Percentiles rank a stretch among this genome's conserved stretches.
Conservation (phyloP, 2,888 invertebrate genomes). For the Nycteola revayana region DNA sequence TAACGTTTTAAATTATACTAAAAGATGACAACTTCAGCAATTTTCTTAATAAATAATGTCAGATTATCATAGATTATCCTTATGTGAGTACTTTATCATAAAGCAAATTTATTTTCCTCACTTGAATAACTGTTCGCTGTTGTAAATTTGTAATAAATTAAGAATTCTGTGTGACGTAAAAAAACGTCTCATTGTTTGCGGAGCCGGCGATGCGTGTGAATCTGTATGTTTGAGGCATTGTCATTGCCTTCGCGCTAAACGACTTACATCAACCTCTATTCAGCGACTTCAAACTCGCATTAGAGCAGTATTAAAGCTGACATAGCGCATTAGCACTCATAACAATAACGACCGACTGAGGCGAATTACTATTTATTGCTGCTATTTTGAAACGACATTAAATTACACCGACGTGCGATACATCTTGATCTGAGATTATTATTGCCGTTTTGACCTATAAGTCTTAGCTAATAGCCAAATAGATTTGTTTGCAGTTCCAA, state of each 20-base stretch:
- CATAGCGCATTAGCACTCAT: conserved; percentile 54
- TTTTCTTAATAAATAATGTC: no score
- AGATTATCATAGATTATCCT: no score
- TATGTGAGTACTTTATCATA: conserved; percentile 38
- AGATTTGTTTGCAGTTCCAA: conserved; percentile 36
- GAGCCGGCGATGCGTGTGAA: conserved; percentile 61
- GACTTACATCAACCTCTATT: conserved; percentile 46
- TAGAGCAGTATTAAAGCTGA: conserved; percentile 51
- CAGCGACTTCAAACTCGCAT: conserved; percentile 40
- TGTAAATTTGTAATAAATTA: conserved; percentile 54
- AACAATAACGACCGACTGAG: conserved; percentile 49
- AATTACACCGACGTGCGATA: conserved; percentile 38
- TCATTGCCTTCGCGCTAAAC: conserved; percentile 38
- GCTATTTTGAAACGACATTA: conserved; percentile 55
- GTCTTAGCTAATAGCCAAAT: conserved; percentile 31
- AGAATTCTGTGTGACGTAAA: conserved; percentile 44
- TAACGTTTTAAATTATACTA: no score
- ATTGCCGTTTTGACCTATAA: conserved; percentile 47
- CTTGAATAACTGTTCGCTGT: conserved; percentile 43
- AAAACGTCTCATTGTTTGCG: conserved; percentile 52
- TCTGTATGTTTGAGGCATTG: conserved; percentile 42
- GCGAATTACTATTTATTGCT: conserved; percentile 60
- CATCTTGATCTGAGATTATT: conserved; percentile 40
- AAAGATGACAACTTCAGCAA: no score
- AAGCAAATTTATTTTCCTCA: conserved; percentile 44